These are phyloP conservation scores for Doris montereyensis DNA, from an alignment of 2,888 invertebrate genomes.

Conservation along the genomic window DNA sequence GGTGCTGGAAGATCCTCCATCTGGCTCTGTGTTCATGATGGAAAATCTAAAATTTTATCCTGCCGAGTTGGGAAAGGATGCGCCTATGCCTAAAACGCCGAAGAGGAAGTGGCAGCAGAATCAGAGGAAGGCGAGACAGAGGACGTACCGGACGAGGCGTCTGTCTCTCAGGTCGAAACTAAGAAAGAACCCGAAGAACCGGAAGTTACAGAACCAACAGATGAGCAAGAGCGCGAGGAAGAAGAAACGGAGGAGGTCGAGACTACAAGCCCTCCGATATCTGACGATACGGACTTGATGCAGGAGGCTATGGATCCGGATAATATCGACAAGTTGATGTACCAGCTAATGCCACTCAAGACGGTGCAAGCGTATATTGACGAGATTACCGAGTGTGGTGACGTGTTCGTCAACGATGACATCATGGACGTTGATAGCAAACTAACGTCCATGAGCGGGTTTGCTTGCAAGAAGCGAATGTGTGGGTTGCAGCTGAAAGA, in stretches of 20 bases:
- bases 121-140: background rate
- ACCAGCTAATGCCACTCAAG: slow-evolving; percentile 31
- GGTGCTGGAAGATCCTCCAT: slow-evolving; percentile 78
- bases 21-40: slow-evolving; percentile 90
- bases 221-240: background rate
- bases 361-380: slow-evolving; percentile 12
- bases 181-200: background rate
- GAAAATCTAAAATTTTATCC: slow-evolving; percentile 97
- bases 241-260: background rate
- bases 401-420: slow-evolving; percentile 39
- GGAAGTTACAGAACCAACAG: background rate
- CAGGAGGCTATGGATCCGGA: slow-evolving; percentile 25
- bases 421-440: slow-evolving; percentile 17
- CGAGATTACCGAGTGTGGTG: slow-evolving; percentile 28
- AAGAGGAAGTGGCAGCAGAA: background rate
- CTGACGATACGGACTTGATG: background rate
- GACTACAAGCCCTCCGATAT: background rate
- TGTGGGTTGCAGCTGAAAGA: slow-evolving; percentile 21
- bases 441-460: slow-evolving; percentile 33
- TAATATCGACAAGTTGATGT: slow-evolving; percentile 35
- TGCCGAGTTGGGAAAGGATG: slow-evolving; percentile 89
- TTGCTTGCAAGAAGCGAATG: slow-evolving; percentile 4
- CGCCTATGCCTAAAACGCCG: background rate
- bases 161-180: background rate
- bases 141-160: background rate